Percentiles rank a stretch among this genome's conserved stretches.
Evolutionary conservation across 1,140 invertebrate species (phyloP).

Genomic region (Dendrolimus kikuchii): DNA sequence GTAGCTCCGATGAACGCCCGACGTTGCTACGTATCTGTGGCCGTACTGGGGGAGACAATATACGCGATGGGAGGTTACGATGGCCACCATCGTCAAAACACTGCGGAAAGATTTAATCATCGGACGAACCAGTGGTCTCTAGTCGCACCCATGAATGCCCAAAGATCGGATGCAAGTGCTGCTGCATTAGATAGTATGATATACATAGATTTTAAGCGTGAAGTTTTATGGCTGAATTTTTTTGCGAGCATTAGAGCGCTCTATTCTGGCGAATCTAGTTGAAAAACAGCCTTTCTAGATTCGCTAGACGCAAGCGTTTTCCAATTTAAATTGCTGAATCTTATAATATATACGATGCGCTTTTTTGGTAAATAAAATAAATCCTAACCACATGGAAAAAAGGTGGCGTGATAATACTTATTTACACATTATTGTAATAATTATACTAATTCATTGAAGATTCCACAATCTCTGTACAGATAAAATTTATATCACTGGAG

Average conservation of each 20-base stretch:
- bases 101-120: constrained; percentile 82
- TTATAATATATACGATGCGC: no score
- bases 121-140: constrained; percentile 86
- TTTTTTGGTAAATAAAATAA: no score
- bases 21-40: constrained; percentile 78
- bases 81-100: constrained; percentile 83
- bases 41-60: constrained; percentile 78
- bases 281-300: no score
- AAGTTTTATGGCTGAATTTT: no score
- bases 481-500: constrained; percentile 88
- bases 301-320: no score
- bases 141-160: constrained; percentile 85
- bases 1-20: constrained; percentile 75
- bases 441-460: neutral
- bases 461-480: constrained; percentile 48
- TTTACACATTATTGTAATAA: no score
- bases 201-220: no score
- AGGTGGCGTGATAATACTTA: no score
- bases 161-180: constrained; percentile 85
- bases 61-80: constrained; percentile 93
- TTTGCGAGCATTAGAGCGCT: no score
- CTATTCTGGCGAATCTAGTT: no score
- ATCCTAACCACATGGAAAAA: no score
- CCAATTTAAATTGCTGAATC: no score
- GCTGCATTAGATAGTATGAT: constrained; percentile 75